These are phyloP conservation scores for Plecotus auritus DNA, from an alignment of 2,113 vertebrate species.

Conservation along the genomic window DNA sequence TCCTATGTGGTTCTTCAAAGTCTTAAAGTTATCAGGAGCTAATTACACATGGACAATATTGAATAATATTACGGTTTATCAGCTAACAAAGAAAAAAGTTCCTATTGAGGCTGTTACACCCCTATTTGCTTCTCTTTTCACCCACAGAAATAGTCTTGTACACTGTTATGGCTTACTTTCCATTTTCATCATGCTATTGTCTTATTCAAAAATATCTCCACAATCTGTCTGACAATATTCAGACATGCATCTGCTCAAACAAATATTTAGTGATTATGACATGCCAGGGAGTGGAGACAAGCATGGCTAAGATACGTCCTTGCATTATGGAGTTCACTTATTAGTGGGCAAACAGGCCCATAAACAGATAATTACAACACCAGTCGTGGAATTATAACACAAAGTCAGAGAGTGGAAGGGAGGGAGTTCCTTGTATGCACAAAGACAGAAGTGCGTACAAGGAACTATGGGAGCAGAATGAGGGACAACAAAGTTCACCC, in stretches of 20 bases:
- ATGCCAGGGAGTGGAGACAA: neutral
- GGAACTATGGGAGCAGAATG: neutral
- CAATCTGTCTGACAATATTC: neutral
- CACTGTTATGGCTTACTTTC: neutral
- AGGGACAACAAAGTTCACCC: neutral
- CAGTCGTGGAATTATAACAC: neutral
- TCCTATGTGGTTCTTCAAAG: neutral
- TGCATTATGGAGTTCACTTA: neutral
- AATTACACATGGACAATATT: neutral
- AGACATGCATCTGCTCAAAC: neutral
- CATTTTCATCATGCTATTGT: neutral
- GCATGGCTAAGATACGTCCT: neutral
- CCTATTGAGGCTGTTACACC: neutral
- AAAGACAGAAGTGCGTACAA: neutral
- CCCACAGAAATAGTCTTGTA: neutral
- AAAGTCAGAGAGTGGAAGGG: too few relatives aligned
- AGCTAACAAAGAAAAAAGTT: neutral
- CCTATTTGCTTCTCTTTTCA: neutral
- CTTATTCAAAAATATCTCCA: constrained; percentile 9
- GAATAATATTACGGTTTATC: neutral
- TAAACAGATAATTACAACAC: neutral
- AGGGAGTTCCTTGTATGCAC: too few relatives aligned
- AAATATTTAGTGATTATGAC: neutral
- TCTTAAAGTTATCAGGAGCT: neutral
- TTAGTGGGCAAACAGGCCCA: neutral